Evolutionary conservation across 2,113 vertebrate genomes (phyloP).

Genomic region (Bubalus kerabau): DNA sequence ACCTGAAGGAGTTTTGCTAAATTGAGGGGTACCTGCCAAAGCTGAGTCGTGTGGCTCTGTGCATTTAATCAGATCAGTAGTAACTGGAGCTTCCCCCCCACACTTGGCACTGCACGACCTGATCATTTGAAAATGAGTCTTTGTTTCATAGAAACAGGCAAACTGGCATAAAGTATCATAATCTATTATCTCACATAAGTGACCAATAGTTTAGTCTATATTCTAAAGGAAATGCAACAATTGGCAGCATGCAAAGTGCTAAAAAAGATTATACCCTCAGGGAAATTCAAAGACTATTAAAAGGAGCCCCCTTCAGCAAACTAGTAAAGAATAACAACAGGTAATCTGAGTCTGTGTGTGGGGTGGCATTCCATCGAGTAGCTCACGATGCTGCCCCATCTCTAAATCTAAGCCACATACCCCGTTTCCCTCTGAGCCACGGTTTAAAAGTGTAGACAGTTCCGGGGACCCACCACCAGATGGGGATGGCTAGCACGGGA

Average conservation of each 20-base stretch:
- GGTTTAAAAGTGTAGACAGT: neutral
- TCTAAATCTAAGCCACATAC: neutral
- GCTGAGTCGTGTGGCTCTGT: neutral
- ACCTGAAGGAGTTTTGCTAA: neutral
- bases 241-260: neutral
- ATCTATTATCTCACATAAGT: neutral
- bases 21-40: neutral
- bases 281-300: neutral
- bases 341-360: neutral
- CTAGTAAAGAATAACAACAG: neutral
- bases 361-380: neutral
- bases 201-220: neutral
- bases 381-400: neutral
- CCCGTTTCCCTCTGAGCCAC: neutral
- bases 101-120: neutral
- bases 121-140: neutral
- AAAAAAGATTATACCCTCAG: neutral
- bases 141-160: neutral
- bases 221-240: neutral
- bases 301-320: neutral
- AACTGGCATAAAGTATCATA: neutral
- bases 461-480: neutral
- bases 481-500: slow-evolving; percentile 17
- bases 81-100: neutral
- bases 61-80: neutral